These are phyloP conservation scores for Piezodorus guildinii DNA, from an alignment of 1,140 invertebrate species.

Conservation along the genomic window DNA sequence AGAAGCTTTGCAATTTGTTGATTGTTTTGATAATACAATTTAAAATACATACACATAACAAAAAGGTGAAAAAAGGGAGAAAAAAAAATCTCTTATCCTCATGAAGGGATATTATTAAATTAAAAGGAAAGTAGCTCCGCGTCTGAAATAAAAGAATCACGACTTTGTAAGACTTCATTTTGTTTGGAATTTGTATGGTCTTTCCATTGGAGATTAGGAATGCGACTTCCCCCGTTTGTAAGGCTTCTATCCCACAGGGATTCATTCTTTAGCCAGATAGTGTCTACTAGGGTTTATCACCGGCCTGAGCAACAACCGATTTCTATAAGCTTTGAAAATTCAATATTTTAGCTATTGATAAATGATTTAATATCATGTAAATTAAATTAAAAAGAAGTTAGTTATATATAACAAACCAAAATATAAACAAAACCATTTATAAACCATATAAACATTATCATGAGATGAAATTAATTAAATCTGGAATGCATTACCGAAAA, in stretches of 20 bases:
- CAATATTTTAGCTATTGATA: too few species aligned
- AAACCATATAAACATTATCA: too few species aligned
- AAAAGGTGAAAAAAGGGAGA: not conserved
- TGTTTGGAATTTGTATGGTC: slow-evolving; percentile 16
- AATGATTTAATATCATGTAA: too few species aligned
- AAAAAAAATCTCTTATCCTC: not conserved
- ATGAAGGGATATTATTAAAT: not conserved
- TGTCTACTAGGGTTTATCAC: not conserved
- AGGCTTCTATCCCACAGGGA: slow-evolving; percentile 17
- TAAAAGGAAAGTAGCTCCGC: slow-evolving; percentile 9
- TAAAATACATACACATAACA: not conserved
- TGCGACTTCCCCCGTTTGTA: slow-evolving; percentile 13
- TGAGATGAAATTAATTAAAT: too few species aligned
- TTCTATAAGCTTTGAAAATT: not conserved
- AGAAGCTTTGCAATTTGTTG: not conserved
- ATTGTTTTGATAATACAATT: not conserved
- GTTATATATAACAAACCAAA: too few species aligned
- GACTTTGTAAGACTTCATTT: slow-evolving; percentile 18
- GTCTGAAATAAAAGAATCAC: slow-evolving; percentile 14
- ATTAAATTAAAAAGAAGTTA: too few species aligned
- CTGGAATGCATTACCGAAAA: too few species aligned
- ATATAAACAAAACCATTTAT: too few species aligned
- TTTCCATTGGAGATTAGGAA: slow-evolving; percentile 18
- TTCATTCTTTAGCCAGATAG: slow-evolving; percentile 7
- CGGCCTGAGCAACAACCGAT: not conserved